These are phyloP conservation scores for Adoxophyes honmai DNA, from an alignment of 1,140 invertebrate genomes.

Conservation along the genomic window DNA sequence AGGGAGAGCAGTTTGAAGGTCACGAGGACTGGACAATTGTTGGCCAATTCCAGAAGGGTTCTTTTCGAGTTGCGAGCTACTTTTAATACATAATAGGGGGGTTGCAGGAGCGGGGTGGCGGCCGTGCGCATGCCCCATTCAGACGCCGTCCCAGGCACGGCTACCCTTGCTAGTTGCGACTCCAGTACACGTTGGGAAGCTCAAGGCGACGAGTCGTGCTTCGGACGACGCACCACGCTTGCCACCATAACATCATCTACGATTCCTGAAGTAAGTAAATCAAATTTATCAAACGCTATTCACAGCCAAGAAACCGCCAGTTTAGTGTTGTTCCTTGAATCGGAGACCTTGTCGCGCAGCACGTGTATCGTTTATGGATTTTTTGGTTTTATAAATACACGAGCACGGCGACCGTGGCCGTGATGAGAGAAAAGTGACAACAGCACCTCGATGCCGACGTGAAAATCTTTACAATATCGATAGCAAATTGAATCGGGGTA, in stretches of 20 bases:
- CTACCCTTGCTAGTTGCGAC: constrained; percentile 42
- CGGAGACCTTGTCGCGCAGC: too few relatives aligned
- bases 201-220: constrained; percentile 40
- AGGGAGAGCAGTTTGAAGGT: neutral
- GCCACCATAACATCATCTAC: constrained; percentile 64
- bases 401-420: neutral
- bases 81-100: constrained; percentile 49
- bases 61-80: constrained; percentile 28
- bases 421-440: neutral
- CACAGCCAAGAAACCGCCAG: too few relatives aligned
- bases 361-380: neutral
- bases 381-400: neutral
- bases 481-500: too few relatives aligned
- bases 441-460: too few relatives aligned
- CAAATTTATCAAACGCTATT: neutral
- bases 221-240: constrained; percentile 30
- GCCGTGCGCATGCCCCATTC: constrained; percentile 63
- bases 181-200: constrained; percentile 63
- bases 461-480: neutral
- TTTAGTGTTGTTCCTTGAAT: too few relatives aligned
- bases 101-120: constrained; percentile 41
- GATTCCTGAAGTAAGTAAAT: constrained; percentile 59
- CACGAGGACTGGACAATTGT: constrained; percentile 2
- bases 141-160: constrained; percentile 33
- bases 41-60: constrained; percentile 18